phyloP scores from a whole-genome alignment of 2,797 vertebrate species.

The Cryptoblepharus egeriae region DNA sequence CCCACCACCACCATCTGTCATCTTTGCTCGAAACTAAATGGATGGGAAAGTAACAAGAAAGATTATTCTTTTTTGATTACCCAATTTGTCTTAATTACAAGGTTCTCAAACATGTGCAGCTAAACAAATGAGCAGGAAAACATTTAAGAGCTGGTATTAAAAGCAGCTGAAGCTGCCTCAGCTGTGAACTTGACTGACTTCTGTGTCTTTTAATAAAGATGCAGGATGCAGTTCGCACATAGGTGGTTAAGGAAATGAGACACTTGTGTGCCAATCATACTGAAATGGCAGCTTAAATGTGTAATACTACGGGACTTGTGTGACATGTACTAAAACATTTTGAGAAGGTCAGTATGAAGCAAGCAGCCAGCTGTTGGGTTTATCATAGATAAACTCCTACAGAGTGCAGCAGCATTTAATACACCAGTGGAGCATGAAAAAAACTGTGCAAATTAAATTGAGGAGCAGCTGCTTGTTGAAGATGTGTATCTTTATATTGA shows the following conservation, averaged over 20 bases:
- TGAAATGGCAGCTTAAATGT: conserved; percentile 73
- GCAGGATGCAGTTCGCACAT: conserved; percentile 57
- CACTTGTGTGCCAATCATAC: conserved; percentile 69
- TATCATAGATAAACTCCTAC: conserved; percentile 92
- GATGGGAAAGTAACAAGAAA: conserved; percentile 75
- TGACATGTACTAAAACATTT: conserved; percentile 74
- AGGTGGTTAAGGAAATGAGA: conserved; percentile 66
- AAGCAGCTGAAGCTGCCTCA: conserved; percentile 67
- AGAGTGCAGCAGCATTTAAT: conserved; percentile 90
- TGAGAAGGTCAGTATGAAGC: conserved; percentile 84
- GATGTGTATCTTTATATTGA: conserved; percentile 96
- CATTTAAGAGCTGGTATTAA: conserved; percentile 63
- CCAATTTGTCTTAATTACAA: conserved; percentile 78
- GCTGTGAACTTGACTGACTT: conserved; percentile 65
- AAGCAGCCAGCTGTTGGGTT: conserved; percentile 89
- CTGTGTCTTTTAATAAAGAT: conserved; percentile 65
- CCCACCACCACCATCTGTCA: conserved; percentile 72
- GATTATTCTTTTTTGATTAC: conserved; percentile 79
- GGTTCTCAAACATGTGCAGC: conserved; percentile 71
- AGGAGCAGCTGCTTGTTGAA: conserved; percentile 89
- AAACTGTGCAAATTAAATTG: conserved; percentile 94
- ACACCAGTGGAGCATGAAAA: conserved; percentile 96
- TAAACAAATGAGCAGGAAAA: conserved; percentile 73
- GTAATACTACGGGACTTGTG: conserved; percentile 60
- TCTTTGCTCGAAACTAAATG: conserved; percentile 74